Evolutionary conservation across 2,888 invertebrate species (phyloP).

Genomic region (Caenorhabditis afra): DNA sequence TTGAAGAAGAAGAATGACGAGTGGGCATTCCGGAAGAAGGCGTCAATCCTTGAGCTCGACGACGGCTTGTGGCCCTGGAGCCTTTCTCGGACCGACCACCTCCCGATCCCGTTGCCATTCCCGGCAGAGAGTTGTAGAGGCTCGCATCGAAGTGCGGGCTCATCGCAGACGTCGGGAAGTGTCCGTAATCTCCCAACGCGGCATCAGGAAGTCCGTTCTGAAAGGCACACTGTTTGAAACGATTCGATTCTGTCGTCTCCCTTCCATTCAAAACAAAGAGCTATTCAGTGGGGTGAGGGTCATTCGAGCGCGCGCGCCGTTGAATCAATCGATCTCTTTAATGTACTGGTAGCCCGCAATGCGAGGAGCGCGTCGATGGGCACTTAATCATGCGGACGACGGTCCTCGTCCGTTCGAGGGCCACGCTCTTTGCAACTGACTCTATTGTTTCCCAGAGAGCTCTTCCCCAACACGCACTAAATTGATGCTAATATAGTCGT

Average conservation of each 20-base stretch:
- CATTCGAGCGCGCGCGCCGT: slow-evolving; percentile 1
- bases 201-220: slow-evolving; percentile 37
- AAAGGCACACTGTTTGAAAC: slow-evolving; percentile 11
- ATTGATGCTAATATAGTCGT: slow-evolving; percentile 8
- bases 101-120: slow-evolving; percentile 24
- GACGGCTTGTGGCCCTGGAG: slow-evolving; percentile 26
- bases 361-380: slow-evolving; percentile 10
- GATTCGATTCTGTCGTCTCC: neutral
- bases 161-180: slow-evolving; percentile 32
- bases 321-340: slow-evolving; percentile 41
- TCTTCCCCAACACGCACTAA: neutral
- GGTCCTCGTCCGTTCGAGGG: slow-evolving; percentile 19
- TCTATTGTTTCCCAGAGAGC: slow-evolving; percentile 21
- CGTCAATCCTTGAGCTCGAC: slow-evolving; percentile 14
- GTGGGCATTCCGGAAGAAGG: slow-evolving; percentile 37
- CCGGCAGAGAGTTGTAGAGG: slow-evolving; percentile 22
- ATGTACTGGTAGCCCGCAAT: slow-evolving; percentile 38
- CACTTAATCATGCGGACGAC: slow-evolving; percentile 41
- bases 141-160: slow-evolving; percentile 44
- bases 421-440: slow-evolving; percentile 1
- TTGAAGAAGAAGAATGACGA: slow-evolving; percentile 56
- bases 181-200: slow-evolving; percentile 36
- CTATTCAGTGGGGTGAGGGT: neutral
- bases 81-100: slow-evolving; percentile 12
- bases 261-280: slow-evolving; percentile 6